A percentile compares a stretch with the other conserved stretches of the same genome.
Evolutionary conservation across 2,888 invertebrate genomes (phyloP).

Genomic region (Chironomus tentans): DNA sequence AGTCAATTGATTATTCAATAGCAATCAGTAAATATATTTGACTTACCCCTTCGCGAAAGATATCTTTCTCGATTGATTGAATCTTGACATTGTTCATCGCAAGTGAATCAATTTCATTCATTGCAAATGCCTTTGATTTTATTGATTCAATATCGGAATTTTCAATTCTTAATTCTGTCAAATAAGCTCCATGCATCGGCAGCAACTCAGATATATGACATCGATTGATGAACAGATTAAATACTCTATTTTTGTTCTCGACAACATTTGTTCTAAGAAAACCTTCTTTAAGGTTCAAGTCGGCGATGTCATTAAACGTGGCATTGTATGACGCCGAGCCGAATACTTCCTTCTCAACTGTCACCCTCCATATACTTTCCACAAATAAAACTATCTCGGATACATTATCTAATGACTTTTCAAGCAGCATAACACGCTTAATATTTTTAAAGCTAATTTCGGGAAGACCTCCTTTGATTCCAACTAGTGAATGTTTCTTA

Average conservation of each 20-base stretch:
- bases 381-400: constrained; percentile 5
- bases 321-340: constrained; percentile 13
- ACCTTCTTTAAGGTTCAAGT: constrained; percentile 5
- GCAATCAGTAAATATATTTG: too few relatives aligned
- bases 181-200: constrained; percentile 29
- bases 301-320: constrained; percentile 11
- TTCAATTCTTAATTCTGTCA: constrained; percentile 36
- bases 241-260: neutral
- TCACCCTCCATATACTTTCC: constrained; percentile 7
- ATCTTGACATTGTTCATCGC: constrained; percentile 38
- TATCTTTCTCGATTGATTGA: constrained; percentile 35
- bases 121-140: constrained; percentile 37
- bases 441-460: constrained; percentile 20
- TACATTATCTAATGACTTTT: constrained; percentile 11
- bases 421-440: neutral
- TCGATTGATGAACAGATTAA: constrained; percentile 12
- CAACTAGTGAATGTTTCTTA: neutral
- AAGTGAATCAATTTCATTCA: constrained; percentile 37
- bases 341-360: constrained; percentile 11
- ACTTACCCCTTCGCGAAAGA: constrained; percentile 38
- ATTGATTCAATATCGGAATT: constrained; percentile 37
- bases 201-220: neutral
- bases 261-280: neutral
- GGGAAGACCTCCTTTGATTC: constrained; percentile 5
- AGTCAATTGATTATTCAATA: neutral